A percentile compares a stretch with the other conserved stretches of the same genome.
Evolutionary conservation across 2,888 invertebrate species (phyloP).

Genomic region (Ochropleura leucogaster): DNA sequence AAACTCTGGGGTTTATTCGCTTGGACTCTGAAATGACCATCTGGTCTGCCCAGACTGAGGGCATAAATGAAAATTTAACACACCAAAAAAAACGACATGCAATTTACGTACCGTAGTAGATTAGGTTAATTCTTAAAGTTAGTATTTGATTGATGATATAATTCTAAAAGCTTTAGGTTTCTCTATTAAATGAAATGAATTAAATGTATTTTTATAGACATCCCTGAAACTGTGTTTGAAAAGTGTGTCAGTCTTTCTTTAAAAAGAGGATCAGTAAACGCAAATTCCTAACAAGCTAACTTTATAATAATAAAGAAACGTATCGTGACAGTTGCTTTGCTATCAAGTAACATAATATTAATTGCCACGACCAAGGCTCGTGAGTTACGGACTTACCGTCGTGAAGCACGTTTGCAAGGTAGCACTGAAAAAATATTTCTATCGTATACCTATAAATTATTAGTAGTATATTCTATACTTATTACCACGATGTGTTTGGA

Average conservation of each 20-base stretch:
- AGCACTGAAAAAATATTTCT: conserved; percentile 17
- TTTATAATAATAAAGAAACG: conserved; percentile 32
- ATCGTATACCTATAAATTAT: neutral
- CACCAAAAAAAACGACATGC: neutral
- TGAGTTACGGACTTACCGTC: conserved; percentile 74
- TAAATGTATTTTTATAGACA: neutral
- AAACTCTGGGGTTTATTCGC: neutral
- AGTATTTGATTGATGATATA: no score
- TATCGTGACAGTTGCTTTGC: conserved; percentile 73
- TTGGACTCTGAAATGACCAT: neutral
- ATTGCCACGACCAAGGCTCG: conserved; percentile 82
- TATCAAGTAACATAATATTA: conserved; percentile 68
- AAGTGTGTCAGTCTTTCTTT: neutral
- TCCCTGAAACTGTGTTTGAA: neutral
- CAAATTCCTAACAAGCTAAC: conserved; percentile 5
- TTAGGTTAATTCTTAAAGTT: no score
- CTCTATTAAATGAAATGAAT: no score
- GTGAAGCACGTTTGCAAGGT: conserved; percentile 77
- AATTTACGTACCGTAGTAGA: neutral
- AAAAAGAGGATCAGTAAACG: neutral
- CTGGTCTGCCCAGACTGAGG: no score
- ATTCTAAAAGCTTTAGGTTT: neutral
- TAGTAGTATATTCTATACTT: neutral
- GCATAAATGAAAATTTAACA: neutral
- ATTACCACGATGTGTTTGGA: neutral